phyloP scores from a whole-genome alignment of 2,113 vertebrate species.

The Phalacrocorax aristotelis region DNA sequence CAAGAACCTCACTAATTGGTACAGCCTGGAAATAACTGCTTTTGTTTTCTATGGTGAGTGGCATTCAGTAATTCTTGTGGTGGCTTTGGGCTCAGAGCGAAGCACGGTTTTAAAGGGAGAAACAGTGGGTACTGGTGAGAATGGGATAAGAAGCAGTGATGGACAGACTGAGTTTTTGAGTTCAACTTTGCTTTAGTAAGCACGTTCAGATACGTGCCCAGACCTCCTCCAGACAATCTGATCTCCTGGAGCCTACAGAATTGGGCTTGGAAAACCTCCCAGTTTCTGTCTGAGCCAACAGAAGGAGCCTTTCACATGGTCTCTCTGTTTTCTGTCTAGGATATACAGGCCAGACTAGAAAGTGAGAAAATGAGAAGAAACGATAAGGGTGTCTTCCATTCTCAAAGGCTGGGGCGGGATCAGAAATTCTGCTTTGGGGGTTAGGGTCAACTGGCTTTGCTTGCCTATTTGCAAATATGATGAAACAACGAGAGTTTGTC shows the following conservation, averaged over 20 bases:
- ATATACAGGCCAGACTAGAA: neutral
- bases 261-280: slow-evolving; percentile 60
- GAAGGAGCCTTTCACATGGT: slow-evolving; percentile 56
- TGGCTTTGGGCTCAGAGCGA: neutral
- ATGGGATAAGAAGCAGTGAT: neutral
- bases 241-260: slow-evolving; percentile 58
- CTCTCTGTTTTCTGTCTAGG: slow-evolving; percentile 35
- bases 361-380: slow-evolving; percentile 49
- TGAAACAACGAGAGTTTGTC: neutral
- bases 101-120: neutral
- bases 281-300: slow-evolving; percentile 59
- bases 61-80: neutral
- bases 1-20: neutral
- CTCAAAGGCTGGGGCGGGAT: neutral
- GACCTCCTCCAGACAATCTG: slow-evolving; percentile 61
- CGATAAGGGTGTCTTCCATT: slow-evolving; percentile 6
- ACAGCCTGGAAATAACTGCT: neutral
- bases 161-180: neutral
- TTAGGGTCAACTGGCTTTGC: neutral
- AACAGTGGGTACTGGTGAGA: neutral
- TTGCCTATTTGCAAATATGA: neutral
- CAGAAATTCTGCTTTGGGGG: neutral
- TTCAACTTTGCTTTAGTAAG: neutral
- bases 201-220: neutral
- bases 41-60: neutral